Evolutionary conservation across 2,888 invertebrate species (phyloP).

Genomic region (Cataglyphis livida): DNA sequence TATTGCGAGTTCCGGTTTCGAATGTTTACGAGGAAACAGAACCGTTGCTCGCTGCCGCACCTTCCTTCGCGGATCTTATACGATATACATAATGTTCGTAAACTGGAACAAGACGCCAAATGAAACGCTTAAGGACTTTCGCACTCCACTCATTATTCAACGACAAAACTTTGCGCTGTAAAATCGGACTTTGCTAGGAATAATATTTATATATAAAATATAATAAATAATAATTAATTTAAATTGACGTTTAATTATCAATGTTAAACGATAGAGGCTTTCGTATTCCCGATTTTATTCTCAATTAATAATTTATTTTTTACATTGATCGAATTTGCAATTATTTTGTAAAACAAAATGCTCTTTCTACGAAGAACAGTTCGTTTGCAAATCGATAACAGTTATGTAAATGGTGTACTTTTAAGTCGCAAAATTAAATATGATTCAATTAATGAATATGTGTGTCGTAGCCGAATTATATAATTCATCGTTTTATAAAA

Average conservation of each 20-base stretch:
- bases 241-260: not conserved
- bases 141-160: conserved; percentile 16
- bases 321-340: not conserved
- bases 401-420: not conserved
- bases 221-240: conserved; percentile 1
- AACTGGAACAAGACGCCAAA: conserved; percentile 19
- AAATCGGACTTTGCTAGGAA: conserved; percentile 8
- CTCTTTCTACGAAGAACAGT: not conserved
- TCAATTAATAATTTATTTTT: not conserved
- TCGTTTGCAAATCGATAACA: not conserved
- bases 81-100: conserved; percentile 4
- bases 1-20: conserved; percentile 46
- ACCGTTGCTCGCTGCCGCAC: conserved; percentile 28
- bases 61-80: conserved; percentile 2
- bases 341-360: not conserved
- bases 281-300: not conserved
- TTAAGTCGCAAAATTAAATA: not conserved
- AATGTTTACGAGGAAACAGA: conserved; percentile 42
- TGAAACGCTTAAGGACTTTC: conserved; percentile 34
- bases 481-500: too few species aligned
- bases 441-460: not conserved
- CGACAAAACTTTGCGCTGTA: conserved; percentile 10
- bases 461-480: not conserved
- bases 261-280: not conserved
- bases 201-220: conserved; percentile 16